These are phyloP conservation scores for Philereme transversata DNA, from an alignment of 2,888 invertebrate species.

Conservation along the genomic window DNA sequence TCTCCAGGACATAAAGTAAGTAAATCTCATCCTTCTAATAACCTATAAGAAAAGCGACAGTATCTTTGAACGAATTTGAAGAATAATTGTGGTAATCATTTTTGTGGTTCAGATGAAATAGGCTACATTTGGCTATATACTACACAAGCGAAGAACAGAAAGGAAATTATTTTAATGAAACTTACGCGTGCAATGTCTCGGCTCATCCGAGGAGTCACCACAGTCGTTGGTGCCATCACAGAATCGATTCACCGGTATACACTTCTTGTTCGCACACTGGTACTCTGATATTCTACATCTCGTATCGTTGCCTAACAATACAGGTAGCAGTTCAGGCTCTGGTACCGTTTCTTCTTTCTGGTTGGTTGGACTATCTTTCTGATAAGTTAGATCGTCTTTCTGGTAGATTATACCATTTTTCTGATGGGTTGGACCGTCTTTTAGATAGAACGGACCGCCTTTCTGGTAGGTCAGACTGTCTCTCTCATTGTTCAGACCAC, in stretches of 20 bases:
- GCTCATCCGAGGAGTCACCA: conserved; percentile 91
- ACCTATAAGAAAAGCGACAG: no score
- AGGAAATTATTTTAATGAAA: conserved; percentile 43
- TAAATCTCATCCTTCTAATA: no score
- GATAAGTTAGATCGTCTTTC: conserved; percentile 39
- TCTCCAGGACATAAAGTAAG: no score
- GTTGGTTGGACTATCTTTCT: conserved; percentile 58
- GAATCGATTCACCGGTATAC: conserved; percentile 88
- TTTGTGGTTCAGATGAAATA: no score
- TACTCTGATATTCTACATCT: conserved; percentile 87
- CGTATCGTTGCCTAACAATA: conserved; percentile 73
- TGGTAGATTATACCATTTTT: background rate
- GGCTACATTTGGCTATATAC: no score
- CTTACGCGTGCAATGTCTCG: conserved; percentile 92
- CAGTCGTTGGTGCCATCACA: conserved; percentile 92
- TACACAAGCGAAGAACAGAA: no score
- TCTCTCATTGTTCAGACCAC: no score
- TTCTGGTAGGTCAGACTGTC: conserved; percentile 25
- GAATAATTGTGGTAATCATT: no score
- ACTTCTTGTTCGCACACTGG: conserved; percentile 86
- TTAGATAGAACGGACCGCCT: conserved; percentile 48
- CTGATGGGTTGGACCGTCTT: conserved; percentile 5
- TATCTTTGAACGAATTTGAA: no score
- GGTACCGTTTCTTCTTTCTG: conserved; percentile 62
- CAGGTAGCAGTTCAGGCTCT: conserved; percentile 71